Percentiles rank a stretch among this genome's conserved stretches.
Conservation (phyloP, 2,797 vertebrate genomes). For the Syncerus caffer region DNA sequence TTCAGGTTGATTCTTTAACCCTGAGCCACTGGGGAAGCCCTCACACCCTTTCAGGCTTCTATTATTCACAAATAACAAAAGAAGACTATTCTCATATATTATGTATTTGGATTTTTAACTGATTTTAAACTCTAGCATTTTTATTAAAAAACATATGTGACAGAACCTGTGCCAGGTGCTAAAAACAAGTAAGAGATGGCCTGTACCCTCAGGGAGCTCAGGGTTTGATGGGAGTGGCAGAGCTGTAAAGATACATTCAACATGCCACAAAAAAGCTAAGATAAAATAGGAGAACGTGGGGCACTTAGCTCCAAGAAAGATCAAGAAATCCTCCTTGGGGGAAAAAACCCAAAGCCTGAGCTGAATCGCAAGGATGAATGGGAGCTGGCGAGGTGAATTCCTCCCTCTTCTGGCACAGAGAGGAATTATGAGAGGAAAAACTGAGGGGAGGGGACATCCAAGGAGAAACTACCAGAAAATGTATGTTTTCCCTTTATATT, state of each 20-base stretch:
- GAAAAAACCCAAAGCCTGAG: neutral
- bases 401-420: neutral
- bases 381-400: neutral
- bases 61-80: neutral
- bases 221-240: neutral
- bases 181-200: neutral
- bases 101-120: neutral
- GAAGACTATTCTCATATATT: neutral
- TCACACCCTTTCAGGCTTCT: neutral
- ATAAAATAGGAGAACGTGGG: neutral
- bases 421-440: neutral
- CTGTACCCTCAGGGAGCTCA: neutral
- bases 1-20: neutral
- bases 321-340: neutral
- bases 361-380: neutral
- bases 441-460: neutral
- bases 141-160: neutral
- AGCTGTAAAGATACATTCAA: neutral
- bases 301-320: neutral
- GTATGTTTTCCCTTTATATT: neutral
- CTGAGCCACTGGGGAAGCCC: neutral
- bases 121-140: neutral
- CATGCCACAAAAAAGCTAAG: neutral
- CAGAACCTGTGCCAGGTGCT: neutral
- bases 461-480: neutral